Base-by-base conservation (phyloP, 53 echinoderm and acorn worm genomes). In the Zoroaster sp. region DNA sequence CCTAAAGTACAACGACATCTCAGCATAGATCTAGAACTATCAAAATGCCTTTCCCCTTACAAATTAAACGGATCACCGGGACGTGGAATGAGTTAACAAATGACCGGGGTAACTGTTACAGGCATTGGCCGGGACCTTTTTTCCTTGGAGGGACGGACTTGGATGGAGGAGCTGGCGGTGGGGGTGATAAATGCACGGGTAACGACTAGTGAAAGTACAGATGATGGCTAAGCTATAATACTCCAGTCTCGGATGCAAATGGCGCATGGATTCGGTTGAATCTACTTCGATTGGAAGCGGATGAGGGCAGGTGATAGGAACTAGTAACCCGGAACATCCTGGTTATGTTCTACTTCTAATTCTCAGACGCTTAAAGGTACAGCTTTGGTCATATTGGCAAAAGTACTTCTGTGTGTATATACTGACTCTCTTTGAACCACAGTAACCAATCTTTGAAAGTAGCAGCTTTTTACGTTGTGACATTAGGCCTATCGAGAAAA, bases 61-160 rank as follows among this genome's bases (percentile, higher is more conserved):
- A 59, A 59, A 59, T 59, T 59, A 59, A 59, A 59, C 28, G 63
- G 63, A 59, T 59, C 63, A 59, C 63, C 63, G 9, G 28, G 21
- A 59, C 63, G 63, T 59, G 63, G 63, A 28, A 59, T 59, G 63
- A 59, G 63, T 59, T 59, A 85, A 85, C 85, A 71, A 51, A 85
- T 85, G 85, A 71, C n/a, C 71, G 70, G 70, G 36, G 85, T 85
- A 85, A 85, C 40, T 47, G 36, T 69, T 34, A 69, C 70, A 71
- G 85, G 70, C 85, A 85, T 54, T 20, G 81, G 66, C 80, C 73
- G 73, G 73, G 73, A n/a, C n/a, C n/a, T n/a, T n/a, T n/a, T n/a
- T n/a, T n/a, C n/a, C n/a, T 59, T 59, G 63, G 71, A 74, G 18
- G 32, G 40, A 74, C 3, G 49, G 74, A 55, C 6, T 36, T 49